phyloP scores from a whole-genome alignment of 1,140 invertebrate species.

The Plodia interpunctella region DNA sequence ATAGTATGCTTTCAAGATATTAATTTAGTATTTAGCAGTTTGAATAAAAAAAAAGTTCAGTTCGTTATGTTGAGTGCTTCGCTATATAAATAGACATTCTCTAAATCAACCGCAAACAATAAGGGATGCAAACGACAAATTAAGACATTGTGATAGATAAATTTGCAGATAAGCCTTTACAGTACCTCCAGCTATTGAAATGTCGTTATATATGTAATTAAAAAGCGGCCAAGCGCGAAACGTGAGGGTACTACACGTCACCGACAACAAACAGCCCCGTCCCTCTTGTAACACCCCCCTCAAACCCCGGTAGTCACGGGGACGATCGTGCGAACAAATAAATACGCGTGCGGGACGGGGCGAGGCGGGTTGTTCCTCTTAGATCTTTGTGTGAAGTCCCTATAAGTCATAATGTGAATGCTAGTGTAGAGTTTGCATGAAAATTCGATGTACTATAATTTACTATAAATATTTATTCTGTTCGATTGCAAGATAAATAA shows the following conservation, averaged over 20 bases:
- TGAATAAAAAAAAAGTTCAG: too few species aligned
- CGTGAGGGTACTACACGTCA: slow-evolving; percentile 11
- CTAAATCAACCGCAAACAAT: slow-evolving; percentile 1
- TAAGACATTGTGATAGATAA: slow-evolving; percentile 11
- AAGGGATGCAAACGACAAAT: slow-evolving; percentile 6
- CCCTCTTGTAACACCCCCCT: not conserved
- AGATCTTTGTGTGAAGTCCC: too few species aligned
- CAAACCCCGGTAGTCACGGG: not conserved
- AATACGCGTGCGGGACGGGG: slow-evolving; percentile 7
- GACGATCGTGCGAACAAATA: slow-evolving; percentile 7
- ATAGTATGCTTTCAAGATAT: too few species aligned
- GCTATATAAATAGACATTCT: too few species aligned
- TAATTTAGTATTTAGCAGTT: too few species aligned
- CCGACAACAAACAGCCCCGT: slow-evolving; percentile 2
- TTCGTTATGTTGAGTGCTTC: too few species aligned
- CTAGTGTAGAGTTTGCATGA: too few species aligned
- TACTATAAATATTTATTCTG: too few species aligned
- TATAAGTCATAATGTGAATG: too few species aligned
- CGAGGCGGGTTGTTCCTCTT: not conserved
- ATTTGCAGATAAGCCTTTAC: slow-evolving; percentile 11
- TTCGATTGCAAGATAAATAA: too few species aligned
- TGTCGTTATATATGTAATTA: slow-evolving; percentile 14
- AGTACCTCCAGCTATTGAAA: not conserved
- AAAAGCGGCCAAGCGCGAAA: slow-evolving; percentile 12
- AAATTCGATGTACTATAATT: too few species aligned